phyloP scores from a whole-genome alignment of 2,888 invertebrate species.

The Pheosia gnoma region DNA sequence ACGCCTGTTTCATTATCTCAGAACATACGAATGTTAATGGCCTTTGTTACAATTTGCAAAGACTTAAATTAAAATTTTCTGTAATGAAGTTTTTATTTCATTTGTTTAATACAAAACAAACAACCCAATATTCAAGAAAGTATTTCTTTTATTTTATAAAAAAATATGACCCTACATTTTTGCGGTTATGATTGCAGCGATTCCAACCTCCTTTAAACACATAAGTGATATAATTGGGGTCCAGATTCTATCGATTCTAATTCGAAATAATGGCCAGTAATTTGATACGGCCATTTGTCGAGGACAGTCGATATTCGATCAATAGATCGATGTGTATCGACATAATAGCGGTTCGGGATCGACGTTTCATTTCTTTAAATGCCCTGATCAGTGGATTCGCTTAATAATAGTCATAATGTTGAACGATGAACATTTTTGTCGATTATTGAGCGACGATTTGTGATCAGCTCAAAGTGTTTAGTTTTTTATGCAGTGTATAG shows the following conservation, averaged over 20 bases:
- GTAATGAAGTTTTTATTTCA: background rate
- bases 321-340: slow-evolving; percentile 83
- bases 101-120: slow-evolving; percentile 10
- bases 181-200: slow-evolving; percentile 69
- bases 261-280: slow-evolving; percentile 82
- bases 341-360: slow-evolving; percentile 77
- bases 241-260: slow-evolving; percentile 82
- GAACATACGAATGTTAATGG: slow-evolving; percentile 39
- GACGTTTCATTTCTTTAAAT: slow-evolving; percentile 84
- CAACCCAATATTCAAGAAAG: background rate
- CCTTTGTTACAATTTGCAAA: too few relatives aligned
- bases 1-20: slow-evolving; percentile 61
- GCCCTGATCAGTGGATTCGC: slow-evolving; percentile 78
- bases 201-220: slow-evolving; percentile 82
- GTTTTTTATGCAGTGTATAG: slow-evolving; percentile 35
- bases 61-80: background rate
- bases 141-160: slow-evolving; percentile 7
- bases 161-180: slow-evolving; percentile 53
- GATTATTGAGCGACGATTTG: slow-evolving; percentile 54
- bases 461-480: slow-evolving; percentile 37
- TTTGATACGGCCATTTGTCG: slow-evolving; percentile 80
- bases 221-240: slow-evolving; percentile 84
- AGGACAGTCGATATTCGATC: slow-evolving; percentile 83
- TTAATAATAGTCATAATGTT: slow-evolving; percentile 81
- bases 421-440: slow-evolving; percentile 71